Percentiles rank a stretch among this genome's conserved stretches.
phyloP scores from a whole-genome alignment of 2,888 invertebrate species.

The Oxytorus armatus region DNA sequence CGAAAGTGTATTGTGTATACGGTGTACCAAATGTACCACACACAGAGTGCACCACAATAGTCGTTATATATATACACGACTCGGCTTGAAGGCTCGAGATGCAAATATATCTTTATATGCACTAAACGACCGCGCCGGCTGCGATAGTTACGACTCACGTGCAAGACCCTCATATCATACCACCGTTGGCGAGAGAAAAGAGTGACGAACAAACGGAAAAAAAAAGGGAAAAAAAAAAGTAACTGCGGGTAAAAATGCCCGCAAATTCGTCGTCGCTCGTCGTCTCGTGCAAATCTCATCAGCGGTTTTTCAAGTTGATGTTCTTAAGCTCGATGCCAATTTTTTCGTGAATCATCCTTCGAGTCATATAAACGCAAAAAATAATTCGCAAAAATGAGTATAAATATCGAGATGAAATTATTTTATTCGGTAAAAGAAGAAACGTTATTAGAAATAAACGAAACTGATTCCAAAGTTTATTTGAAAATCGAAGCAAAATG shows the following conservation, averaged over 20 bases:
- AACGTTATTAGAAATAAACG: too few species aligned
- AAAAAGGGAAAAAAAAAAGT: slow-evolving; percentile 15
- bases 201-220: slow-evolving; percentile 8
- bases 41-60: slow-evolving; percentile 34
- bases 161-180: slow-evolving; percentile 9
- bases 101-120: slow-evolving; percentile 61
- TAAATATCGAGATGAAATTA: too few species aligned
- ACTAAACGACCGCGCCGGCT: slow-evolving; percentile 43
- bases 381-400: not conserved
- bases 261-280: slow-evolving; percentile 50
- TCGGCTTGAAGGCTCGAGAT: slow-evolving; percentile 21
- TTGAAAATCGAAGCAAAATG: too few species aligned
- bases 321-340: not conserved
- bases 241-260: slow-evolving; percentile 4
- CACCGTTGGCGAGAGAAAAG: slow-evolving; percentile 35
- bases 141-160: slow-evolving; percentile 56
- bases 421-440: too few species aligned
- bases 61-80: not conserved
- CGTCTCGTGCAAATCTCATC: slow-evolving; percentile 7
- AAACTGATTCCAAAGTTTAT: too few species aligned
- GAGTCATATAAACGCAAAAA: not conserved
- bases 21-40: too few species aligned
- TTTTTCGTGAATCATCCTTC: slow-evolving; percentile 4
- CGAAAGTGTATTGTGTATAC: slow-evolving; percentile 45
- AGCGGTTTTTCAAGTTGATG: slow-evolving; percentile 27